Percentiles rank a stretch among this genome's conserved stretches.
These are phyloP conservation scores for Chaenogobius annularis DNA, from an alignment of 2,113 vertebrate genomes.

Conservation along the genomic window DNA sequence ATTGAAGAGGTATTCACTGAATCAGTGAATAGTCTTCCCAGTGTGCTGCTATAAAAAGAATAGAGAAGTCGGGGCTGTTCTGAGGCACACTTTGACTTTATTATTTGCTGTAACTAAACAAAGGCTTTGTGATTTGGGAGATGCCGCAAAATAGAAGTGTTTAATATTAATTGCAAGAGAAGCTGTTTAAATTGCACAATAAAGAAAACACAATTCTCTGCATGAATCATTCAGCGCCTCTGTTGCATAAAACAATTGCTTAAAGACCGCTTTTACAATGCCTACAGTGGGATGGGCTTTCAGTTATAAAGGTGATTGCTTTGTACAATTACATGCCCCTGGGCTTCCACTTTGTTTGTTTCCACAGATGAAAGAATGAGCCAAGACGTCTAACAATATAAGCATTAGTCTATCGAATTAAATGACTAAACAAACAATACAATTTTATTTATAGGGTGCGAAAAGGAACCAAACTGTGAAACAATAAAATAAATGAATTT, in stretches of 20 bases:
- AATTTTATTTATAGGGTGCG: not conserved
- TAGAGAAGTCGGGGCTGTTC: slow-evolving; percentile 45
- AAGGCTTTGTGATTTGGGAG: slow-evolving; percentile 22
- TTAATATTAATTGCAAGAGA: slow-evolving; percentile 42
- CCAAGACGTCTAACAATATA: not conserved
- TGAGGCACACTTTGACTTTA: slow-evolving; percentile 21
- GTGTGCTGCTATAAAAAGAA: slow-evolving; percentile 65
- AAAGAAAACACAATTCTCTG: slow-evolving; percentile 28
- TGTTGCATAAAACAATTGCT: slow-evolving; percentile 69
- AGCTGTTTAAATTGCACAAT: slow-evolving; percentile 24
- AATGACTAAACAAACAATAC: not conserved
- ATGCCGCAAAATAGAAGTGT: slow-evolving; percentile 21
- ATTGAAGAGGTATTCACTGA: slow-evolving; percentile 67
- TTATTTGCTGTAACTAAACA: slow-evolving; percentile 32
- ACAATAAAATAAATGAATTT: not conserved
- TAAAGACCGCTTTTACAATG: slow-evolving; percentile 79
- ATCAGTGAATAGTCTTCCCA: slow-evolving; percentile 71
- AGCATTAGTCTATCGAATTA: not conserved
- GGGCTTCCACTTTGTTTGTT: slow-evolving; percentile 66
- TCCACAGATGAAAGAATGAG: not conserved
- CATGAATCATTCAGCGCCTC: slow-evolving; percentile 59
- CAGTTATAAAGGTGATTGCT: slow-evolving; percentile 30
- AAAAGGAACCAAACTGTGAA: not conserved
- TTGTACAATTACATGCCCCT: slow-evolving; percentile 72
- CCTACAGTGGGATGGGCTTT: slow-evolving; percentile 72